These are phyloP conservation scores for Mastomys coucha DNA, from an alignment of 2,113 vertebrate species.

Conservation along the genomic window DNA sequence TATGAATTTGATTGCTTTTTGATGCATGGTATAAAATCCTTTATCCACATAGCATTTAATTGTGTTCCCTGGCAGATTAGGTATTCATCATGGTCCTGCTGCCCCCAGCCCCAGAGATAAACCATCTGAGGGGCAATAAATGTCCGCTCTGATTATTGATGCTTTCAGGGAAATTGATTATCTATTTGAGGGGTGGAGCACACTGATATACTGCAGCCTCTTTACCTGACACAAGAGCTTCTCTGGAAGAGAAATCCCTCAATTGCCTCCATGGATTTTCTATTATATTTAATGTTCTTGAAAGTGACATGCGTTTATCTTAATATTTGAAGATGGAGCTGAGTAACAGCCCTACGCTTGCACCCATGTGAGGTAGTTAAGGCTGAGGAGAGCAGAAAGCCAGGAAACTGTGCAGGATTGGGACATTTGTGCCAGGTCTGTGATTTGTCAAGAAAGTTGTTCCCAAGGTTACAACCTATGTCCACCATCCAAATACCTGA, in stretches of 20 bases:
- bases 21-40: slow-evolving; percentile 82
- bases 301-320: slow-evolving; percentile 61
- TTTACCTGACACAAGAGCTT: slow-evolving; percentile 81
- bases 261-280: slow-evolving; percentile 79
- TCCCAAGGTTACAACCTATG: not conserved
- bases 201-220: slow-evolving; percentile 88
- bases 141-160: slow-evolving; percentile 96
- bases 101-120: slow-evolving; percentile 95
- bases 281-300: slow-evolving; percentile 76
- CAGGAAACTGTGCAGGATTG: rapidly evolving
- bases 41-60: slow-evolving; percentile 87
- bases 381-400: not conserved
- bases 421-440: not conserved
- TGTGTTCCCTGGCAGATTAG: slow-evolving; percentile 89
- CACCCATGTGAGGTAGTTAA: rapidly evolving
- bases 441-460: not conserved
- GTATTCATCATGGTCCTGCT: slow-evolving; percentile 92
- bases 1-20: slow-evolving; percentile 81
- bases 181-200: slow-evolving; percentile 88
- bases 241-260: slow-evolving; percentile 83
- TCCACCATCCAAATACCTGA: too few species aligned
- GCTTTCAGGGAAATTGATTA: slow-evolving; percentile 97
- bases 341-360: rapidly evolving
- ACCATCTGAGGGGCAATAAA: slow-evolving; percentile 96
- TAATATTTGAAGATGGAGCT: not conserved